Evolutionary conservation across 92 coral and sea anemone species (phyloP).

Genomic region (Chrysogorgia sp.): DNA sequence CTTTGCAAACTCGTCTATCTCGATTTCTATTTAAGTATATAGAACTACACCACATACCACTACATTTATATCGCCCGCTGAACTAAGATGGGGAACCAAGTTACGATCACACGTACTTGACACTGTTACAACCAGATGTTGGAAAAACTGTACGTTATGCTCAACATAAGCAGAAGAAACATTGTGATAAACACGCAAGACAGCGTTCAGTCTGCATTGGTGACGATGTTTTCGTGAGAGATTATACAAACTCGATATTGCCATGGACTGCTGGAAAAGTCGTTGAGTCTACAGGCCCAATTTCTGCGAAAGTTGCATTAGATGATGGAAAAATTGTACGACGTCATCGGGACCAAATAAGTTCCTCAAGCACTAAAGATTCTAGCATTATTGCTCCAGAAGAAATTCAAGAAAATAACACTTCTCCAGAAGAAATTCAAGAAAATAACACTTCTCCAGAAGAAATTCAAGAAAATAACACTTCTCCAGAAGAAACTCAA

Average conservation of each 20-base stretch:
- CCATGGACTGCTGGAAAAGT: background rate
- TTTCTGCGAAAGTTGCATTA: background rate
- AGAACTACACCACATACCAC: conserved; percentile 30
- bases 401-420: no score
- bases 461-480: no score
- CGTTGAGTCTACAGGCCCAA: background rate
- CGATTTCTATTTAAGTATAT: conserved; percentile 31
- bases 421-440: no score
- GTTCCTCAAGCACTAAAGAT: background rate
- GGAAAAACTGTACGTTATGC: conserved; percentile 38
- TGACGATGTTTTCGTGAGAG: background rate
- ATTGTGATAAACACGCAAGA: conserved; percentile 30
- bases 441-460: no score
- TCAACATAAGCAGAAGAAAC: conserved; percentile 30
- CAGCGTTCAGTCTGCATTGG: conserved; percentile 5
- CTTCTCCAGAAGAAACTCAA: no score
- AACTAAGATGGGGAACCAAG: conserved; percentile 34
- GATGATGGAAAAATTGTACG: conserved; percentile 2
- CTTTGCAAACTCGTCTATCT: conserved; percentile 6
- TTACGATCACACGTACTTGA: conserved; percentile 41
- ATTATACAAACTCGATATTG: background rate
- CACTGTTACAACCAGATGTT: conserved; percentile 38
- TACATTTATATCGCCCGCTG: conserved; percentile 35
- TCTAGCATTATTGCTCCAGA: background rate
- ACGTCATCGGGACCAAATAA: background rate